phyloP scores from a whole-genome alignment of 92 coral and sea anemone genomes.

The Meandrina meandrites region DNA sequence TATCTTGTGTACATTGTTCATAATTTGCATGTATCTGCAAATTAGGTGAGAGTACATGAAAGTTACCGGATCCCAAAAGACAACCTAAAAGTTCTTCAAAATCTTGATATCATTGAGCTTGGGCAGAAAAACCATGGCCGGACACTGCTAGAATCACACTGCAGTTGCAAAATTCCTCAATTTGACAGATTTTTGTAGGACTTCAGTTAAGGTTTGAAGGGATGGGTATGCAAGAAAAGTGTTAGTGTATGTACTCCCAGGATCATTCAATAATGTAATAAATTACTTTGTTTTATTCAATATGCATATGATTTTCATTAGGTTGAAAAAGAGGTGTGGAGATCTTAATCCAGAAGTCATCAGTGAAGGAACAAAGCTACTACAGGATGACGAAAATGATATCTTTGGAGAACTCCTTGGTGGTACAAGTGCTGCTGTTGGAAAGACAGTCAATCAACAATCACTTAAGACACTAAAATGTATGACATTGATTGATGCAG shows the following conservation, averaged over 20 bases:
- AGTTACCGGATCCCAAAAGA: background rate
- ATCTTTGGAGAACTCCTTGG: conserved; percentile 37
- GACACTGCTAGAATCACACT: background rate
- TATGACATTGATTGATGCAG: conserved; percentile 7
- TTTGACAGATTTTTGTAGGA: background rate
- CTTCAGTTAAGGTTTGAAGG: too few species aligned
- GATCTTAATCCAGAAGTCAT: background rate
- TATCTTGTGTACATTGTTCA: too few species aligned
- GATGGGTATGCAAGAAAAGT: background rate
- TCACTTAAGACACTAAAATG: background rate
- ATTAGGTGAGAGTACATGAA: background rate
- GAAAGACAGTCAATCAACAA: background rate
- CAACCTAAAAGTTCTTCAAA: background rate
- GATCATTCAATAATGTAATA: background rate
- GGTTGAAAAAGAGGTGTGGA: background rate
- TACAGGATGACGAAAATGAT: conserved; percentile 10
- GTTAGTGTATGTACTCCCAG: background rate
- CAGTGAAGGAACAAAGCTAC: background rate
- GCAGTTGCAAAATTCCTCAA: background rate
- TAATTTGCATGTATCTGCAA: too few species aligned
- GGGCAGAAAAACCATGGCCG: background rate
- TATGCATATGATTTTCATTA: background rate
- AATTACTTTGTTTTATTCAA: background rate
- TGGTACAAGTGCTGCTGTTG: conserved; percentile 2
- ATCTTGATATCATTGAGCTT: background rate